A percentile compares a stretch with the other conserved stretches of the same genome.
Evolutionary conservation across 2,113 vertebrate genomes (phyloP).

Genomic region (Dromiciops gliroides): DNA sequence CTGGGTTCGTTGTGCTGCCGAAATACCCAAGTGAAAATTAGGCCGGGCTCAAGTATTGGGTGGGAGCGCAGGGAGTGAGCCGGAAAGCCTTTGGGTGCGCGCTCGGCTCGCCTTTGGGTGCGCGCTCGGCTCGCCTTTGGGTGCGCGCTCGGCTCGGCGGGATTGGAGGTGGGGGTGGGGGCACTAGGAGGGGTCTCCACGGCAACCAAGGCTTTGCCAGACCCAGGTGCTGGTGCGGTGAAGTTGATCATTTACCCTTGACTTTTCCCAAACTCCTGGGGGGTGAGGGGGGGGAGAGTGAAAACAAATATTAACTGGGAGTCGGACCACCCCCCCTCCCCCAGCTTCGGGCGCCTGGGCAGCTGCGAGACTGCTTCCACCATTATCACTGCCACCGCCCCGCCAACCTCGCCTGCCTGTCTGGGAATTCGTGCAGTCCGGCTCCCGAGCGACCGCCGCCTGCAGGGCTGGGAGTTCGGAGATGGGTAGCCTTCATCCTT

Average conservation of each 20-base stretch:
- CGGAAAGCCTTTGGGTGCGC: too few species aligned
- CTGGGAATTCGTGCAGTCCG: neutral
- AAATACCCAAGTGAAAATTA: conserved; percentile 46
- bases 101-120: too few species aligned
- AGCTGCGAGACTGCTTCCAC: neutral
- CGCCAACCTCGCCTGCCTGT: neutral
- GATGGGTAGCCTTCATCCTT: neutral
- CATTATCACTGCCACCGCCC: too few species aligned
- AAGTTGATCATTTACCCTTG: neutral
- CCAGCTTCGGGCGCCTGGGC: neutral
- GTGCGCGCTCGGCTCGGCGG: neutral
- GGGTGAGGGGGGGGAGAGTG: neutral
- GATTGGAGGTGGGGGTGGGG: neutral
- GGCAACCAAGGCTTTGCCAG: neutral
- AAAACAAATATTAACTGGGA: neutral
- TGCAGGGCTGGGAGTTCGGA: neutral
- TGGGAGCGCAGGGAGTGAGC: neutral
- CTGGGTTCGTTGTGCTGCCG: neutral
- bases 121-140: too few species aligned
- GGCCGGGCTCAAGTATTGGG: neutral
- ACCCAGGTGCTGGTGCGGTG: neutral
- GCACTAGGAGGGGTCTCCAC: neutral
- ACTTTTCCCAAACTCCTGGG: neutral
- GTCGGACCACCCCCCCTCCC: neutral
- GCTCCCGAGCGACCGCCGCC: neutral